Conservation (phyloP, 2,113 vertebrate species). For the Indicator indicator region DNA sequence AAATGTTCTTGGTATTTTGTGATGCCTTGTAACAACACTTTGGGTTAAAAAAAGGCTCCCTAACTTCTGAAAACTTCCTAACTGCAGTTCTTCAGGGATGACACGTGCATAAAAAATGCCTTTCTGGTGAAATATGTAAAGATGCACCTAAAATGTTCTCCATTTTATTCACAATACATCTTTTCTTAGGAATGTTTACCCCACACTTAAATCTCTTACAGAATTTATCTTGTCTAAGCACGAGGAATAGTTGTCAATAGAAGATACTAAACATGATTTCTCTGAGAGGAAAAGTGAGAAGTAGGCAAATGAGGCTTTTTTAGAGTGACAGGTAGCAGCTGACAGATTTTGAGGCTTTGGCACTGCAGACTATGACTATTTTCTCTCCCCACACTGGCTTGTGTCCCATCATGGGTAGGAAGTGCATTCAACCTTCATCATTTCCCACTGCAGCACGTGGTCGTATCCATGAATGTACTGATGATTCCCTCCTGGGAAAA, state of each 20-base stretch:
- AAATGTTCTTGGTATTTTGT: neutral
- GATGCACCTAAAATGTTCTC: neutral
- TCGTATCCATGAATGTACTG: accelerated
- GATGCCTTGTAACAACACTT: neutral
- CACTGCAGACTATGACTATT: neutral
- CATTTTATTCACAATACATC: neutral
- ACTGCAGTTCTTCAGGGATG: neutral
- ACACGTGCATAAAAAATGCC: neutral
- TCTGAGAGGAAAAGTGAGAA: neutral
- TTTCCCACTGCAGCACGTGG: neutral
- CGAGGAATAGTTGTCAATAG: neutral
- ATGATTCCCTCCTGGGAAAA: neutral
- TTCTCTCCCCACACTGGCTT: neutral
- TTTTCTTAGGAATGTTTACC: neutral
- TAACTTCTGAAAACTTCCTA: neutral
- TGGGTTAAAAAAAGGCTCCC: neutral
- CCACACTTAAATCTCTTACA: neutral
- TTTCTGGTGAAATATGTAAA: neutral
- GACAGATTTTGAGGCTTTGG: neutral
- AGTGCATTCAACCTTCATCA: neutral
- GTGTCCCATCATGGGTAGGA: neutral
- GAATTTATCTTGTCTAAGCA: neutral
- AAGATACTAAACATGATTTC: neutral
- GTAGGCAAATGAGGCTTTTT: neutral
- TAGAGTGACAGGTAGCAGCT: neutral